Base-by-base conservation (phyloP, 2,113 vertebrate genomes). In the Caranx ignobilis region DNA sequence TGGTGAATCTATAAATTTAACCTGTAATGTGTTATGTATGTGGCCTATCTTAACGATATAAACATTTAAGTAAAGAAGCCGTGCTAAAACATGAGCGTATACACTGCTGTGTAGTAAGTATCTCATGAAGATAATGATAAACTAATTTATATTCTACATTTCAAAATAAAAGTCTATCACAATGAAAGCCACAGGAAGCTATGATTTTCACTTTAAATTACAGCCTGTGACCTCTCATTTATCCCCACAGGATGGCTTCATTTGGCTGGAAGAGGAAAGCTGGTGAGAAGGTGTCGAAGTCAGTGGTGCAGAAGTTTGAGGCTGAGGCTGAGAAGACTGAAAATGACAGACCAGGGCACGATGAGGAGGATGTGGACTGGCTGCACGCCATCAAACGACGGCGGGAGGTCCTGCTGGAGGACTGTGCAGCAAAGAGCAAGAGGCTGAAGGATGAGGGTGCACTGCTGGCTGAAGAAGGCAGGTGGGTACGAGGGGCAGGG, bases 261-360 rank as follows among this genome's bases (percentile, higher is more conserved):
- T 99, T 99, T 87, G 96, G 97, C 8, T 99, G 98, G 98, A 99
- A 98, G 91, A 96, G 96, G 75, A 99, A 96, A 88, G 96, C 95
- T 8, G 98, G 98, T 0, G 98, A 99, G 89, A 97, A 96, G 77
- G 97, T 99, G 39, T 99, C 96, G 1, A 98, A 95, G 89, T 92
- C 92, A 4, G 96, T 90, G 8, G 95, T 96, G 7, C 96, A 96
- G 91, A 95, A 96, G n/a, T 99, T 99, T 80, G 96, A 97, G 84
- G 95, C 96, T 0, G 96, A 97, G 71, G 95, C 95, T 0, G 89
- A 93, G 68, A 82, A 89, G 60, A 91, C 94, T 74, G 95, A 95
- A 11, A 88, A 85, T 32, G 90, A 77, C 9, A 91, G 76, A 4
- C 52, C 45, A 3, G 50, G 21, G 3, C 91, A 80, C 37, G 88